phyloP scores from a whole-genome alignment of 1,140 invertebrate species.

The Bombyx mori region DNA sequence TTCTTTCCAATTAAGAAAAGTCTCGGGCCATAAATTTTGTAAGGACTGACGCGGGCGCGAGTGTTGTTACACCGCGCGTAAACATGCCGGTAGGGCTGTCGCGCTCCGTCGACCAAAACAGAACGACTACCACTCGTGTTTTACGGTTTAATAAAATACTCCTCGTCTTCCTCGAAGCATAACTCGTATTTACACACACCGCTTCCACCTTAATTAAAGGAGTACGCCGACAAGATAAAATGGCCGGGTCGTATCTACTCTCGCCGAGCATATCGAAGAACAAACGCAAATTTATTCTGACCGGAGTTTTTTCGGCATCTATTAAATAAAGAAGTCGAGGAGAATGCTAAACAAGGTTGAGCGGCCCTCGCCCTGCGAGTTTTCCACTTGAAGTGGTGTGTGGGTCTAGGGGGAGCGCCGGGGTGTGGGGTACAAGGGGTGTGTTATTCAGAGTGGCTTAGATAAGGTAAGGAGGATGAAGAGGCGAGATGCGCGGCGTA shows the following conservation, averaged over 20 bases:
- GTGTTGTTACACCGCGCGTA: constrained; percentile 39
- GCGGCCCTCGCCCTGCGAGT: constrained; percentile 62
- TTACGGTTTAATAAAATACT: constrained; percentile 48
- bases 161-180: constrained; percentile 33
- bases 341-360: constrained; percentile 68
- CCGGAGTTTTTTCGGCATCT: constrained; percentile 61
- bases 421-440: constrained; percentile 30
- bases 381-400: constrained; percentile 62
- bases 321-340: constrained; percentile 68
- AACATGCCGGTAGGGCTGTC: constrained; percentile 47
- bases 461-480: constrained; percentile 68
- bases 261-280: constrained; percentile 41
- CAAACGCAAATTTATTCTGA: constrained; percentile 61
- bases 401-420: constrained; percentile 26
- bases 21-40: constrained; percentile 66
- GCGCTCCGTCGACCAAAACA: constrained; percentile 16
- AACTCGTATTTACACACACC: constrained; percentile 44
- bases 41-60: constrained; percentile 49
- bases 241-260: constrained; percentile 24
- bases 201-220: constrained; percentile 50
- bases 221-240: constrained; percentile 33
- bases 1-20: constrained; percentile 70
- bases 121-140: constrained; percentile 15
- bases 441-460: constrained; percentile 62
- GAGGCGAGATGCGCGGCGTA: constrained; percentile 64